Percentiles rank a stretch among this genome's conserved stretches.
Evolutionary conservation across 1,140 invertebrate genomes (phyloP).

Genomic region (Neuroterus valhalla): DNA sequence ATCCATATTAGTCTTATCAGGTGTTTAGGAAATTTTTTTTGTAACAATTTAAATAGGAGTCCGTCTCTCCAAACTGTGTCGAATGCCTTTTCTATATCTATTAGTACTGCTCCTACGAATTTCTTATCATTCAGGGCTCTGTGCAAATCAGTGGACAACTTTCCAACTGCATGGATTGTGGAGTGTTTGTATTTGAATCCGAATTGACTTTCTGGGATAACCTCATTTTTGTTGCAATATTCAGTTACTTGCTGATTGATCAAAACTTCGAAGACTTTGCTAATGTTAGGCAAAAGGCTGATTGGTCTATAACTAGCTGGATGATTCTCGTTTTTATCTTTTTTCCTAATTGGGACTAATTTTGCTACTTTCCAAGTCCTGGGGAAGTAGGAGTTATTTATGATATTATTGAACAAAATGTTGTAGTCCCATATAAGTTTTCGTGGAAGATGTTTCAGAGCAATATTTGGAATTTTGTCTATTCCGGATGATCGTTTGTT

Average conservation of each 20-base stretch:
- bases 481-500: slow-evolving; percentile 35
- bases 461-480: slow-evolving; percentile 39
- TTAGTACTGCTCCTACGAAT: too few relatives aligned
- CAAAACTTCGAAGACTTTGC: slow-evolving; percentile 37
- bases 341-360: slow-evolving; percentile 40
- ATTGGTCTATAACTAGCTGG: slow-evolving; percentile 39
- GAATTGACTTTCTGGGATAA: too few relatives aligned
- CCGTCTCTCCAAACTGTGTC: slow-evolving; percentile 46
- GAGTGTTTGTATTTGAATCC: too few relatives aligned
- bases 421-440: slow-evolving; percentile 17
- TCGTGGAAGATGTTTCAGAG: slow-evolving; percentile 34
- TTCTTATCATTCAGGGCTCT: too few relatives aligned
- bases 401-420: slow-evolving; percentile 37
- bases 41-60: slow-evolving; percentile 46
- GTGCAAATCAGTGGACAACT: too few relatives aligned
- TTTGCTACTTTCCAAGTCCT: slow-evolving; percentile 40
- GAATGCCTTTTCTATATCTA: slow-evolving; percentile 10
- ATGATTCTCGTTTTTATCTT: slow-evolving; percentile 28
- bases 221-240: slow-evolving; percentile 26
- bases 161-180: too few relatives aligned
- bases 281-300: slow-evolving; percentile 34
- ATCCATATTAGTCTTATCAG: slow-evolving; percentile 31
- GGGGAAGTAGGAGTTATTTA: slow-evolving; percentile 36
- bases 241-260: slow-evolving; percentile 32
- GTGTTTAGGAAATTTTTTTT: slow-evolving; percentile 37